These are phyloP conservation scores for Geotria australis DNA, from an alignment of 2,797 vertebrate genomes.

Conservation along the genomic window DNA sequence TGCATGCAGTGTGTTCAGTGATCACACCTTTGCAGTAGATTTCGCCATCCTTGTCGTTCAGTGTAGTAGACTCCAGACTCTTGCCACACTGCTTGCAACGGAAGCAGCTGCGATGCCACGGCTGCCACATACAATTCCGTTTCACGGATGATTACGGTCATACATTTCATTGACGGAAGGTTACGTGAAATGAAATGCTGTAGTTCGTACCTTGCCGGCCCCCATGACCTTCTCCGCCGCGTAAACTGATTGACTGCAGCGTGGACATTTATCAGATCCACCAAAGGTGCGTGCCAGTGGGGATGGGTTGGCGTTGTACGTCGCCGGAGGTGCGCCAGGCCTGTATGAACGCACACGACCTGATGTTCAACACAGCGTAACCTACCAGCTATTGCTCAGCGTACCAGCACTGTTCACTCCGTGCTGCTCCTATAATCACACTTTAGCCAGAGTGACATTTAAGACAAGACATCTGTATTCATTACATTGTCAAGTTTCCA, in stretches of 20 bases:
- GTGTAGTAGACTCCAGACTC: conserved; percentile 65
- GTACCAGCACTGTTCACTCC: too few species aligned
- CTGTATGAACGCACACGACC: too few species aligned
- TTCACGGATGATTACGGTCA: too few species aligned
- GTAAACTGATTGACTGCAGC: conserved; percentile 50
- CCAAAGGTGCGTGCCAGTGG: conserved; percentile 40
- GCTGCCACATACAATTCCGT: conserved; percentile 11
- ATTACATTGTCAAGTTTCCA: too few species aligned
- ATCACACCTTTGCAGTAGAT: conserved; percentile 77
- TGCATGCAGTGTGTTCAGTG: too few species aligned
- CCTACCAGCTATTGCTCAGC: too few species aligned
- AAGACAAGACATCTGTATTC: too few species aligned
- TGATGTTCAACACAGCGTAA: too few species aligned
- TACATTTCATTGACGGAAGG: neutral
- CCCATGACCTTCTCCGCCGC: conserved; percentile 74
- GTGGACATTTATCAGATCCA: conserved; percentile 39
- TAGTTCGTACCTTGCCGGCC: conserved; percentile 38
- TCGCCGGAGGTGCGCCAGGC: too few species aligned
- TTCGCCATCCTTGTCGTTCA: conserved; percentile 73
- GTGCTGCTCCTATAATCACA: too few species aligned
- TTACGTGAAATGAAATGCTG: neutral
- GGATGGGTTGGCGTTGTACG: conserved; percentile 30
- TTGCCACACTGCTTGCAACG: conserved; percentile 58
- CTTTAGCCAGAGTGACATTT: too few species aligned
- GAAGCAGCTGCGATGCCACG: conserved; percentile 83